Conservation (phyloP, 2,888 invertebrate genomes). For the Selenia dentaria region DNA sequence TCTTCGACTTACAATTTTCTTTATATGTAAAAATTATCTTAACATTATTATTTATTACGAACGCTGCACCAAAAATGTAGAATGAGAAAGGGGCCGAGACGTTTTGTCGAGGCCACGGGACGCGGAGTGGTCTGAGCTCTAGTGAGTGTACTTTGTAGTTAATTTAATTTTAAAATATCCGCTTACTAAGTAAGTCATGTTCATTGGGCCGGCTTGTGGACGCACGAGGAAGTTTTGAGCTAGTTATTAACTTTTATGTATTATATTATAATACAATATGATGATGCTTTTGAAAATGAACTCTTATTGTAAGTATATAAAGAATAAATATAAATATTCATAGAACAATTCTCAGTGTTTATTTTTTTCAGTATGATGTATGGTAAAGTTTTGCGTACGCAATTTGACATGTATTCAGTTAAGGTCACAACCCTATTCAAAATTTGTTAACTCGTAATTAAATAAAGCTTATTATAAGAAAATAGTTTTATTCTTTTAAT, state of each 20-base stretch:
- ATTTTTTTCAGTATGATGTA: constrained; percentile 79
- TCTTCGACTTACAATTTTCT: constrained; percentile 40
- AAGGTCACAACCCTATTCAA: constrained; percentile 84
- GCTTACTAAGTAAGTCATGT: constrained; percentile 79
- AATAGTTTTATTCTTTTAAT: constrained; percentile 74
- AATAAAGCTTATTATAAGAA: constrained; percentile 85
- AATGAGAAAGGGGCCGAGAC: constrained; percentile 36
- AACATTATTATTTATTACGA: constrained; percentile 64
- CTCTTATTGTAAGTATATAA: constrained; percentile 83
- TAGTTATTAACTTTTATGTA: no score
- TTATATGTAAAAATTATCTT: constrained; percentile 50
- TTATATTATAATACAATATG: constrained; percentile 77
- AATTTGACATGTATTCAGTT: constrained; percentile 83
- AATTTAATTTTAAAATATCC: constrained; percentile 74
- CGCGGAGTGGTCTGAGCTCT: constrained; percentile 36
- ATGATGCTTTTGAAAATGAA: constrained; percentile 80
- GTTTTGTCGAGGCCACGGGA: constrained; percentile 17
- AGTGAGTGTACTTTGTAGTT: constrained; percentile 54
- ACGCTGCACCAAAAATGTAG: constrained; percentile 58
- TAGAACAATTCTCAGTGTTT: constrained; percentile 82
- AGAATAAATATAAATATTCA: constrained; percentile 81
- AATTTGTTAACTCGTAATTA: constrained; percentile 85
- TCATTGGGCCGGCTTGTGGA: constrained; percentile 71
- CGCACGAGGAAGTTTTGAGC: constrained; percentile 69
- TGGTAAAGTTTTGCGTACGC: constrained; percentile 69